Conservation (phyloP, 2,113 vertebrate species). For the Rhinolophus ferrumequinum region DNA sequence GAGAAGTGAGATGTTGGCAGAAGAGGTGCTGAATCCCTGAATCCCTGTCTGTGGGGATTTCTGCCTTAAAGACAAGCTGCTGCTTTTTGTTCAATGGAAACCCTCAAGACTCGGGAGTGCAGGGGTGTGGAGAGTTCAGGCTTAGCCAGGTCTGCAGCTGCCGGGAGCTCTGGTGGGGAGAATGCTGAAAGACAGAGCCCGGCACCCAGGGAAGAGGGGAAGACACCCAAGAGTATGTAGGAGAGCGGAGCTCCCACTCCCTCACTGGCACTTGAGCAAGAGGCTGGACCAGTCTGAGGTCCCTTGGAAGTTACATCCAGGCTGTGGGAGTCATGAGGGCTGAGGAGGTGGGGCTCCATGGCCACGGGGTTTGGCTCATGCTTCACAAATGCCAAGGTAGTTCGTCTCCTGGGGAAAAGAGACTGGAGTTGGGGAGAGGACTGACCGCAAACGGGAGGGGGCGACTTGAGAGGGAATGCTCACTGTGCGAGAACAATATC, state of each 20-base stretch:
- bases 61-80: background rate
- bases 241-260: background rate
- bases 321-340: constrained; percentile 86
- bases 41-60: background rate
- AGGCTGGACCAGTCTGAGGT: constrained; percentile 79
- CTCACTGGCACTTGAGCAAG: constrained; percentile 81
- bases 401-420: constrained; percentile 80
- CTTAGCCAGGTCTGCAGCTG: background rate
- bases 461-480: background rate
- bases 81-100: background rate
- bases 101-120: background rate
- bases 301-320: constrained; percentile 82
- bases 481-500: constrained; percentile 88
- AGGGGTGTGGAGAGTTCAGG: background rate
- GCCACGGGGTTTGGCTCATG: constrained; percentile 67
- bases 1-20: background rate
- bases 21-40: background rate
- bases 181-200: background rate
- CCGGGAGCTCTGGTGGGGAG: constrained; percentile 73
- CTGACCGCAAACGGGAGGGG: background rate
- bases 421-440: background rate
- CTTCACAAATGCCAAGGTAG: constrained; percentile 88
- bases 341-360: constrained; percentile 80
- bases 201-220: background rate
- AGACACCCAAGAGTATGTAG: background rate